Evolutionary conservation across 1,140 invertebrate species (phyloP).

Genomic region (Coenobita brevimanus): DNA sequence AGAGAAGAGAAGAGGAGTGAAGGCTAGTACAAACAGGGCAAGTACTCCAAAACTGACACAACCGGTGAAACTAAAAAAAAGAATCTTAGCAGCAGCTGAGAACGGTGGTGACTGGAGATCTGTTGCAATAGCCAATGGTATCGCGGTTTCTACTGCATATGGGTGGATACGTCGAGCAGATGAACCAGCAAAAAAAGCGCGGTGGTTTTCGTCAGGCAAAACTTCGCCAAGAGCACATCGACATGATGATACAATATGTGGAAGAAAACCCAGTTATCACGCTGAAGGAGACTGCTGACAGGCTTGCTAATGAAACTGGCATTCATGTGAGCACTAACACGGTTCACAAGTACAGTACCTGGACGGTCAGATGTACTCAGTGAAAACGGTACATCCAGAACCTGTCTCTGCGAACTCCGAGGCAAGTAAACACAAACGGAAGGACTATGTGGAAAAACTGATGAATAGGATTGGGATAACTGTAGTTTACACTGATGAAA

Average conservation of each 20-base stretch:
- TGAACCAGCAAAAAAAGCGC: conserved; percentile 2
- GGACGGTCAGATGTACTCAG: conserved; percentile 13
- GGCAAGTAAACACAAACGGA: conserved; percentile 25
- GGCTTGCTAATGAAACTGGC: conserved; percentile 26
- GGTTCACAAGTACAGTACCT: conserved; percentile 17
- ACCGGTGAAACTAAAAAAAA: conserved; percentile 12
- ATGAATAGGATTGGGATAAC: conserved; percentile 44
- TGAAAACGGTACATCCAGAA: conserved; percentile 17
- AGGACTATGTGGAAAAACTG: conserved; percentile 1
- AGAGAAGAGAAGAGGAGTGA: conserved; percentile 20
- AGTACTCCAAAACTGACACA: not conserved
- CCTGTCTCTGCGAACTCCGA: conserved; percentile 9
- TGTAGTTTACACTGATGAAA: conserved; percentile 22
- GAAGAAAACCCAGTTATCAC: conserved; percentile 17
- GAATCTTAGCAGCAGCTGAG: conserved; percentile 26
- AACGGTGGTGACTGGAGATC: conserved; percentile 24
- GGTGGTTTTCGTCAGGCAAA: no score
- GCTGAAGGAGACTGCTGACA: conserved; percentile 27
- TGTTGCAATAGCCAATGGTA: conserved; percentile 30
- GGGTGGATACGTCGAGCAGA: conserved; percentile 30
- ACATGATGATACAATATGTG: conserved; percentile 23
- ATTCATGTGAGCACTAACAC: conserved; percentile 21
- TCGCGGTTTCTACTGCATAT: conserved; percentile 13
- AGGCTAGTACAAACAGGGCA: conserved; percentile 25
- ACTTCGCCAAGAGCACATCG: conserved; percentile 23